These are phyloP conservation scores for Perithous albicinctus DNA, from an alignment of 2,888 invertebrate species.

Conservation along the genomic window DNA sequence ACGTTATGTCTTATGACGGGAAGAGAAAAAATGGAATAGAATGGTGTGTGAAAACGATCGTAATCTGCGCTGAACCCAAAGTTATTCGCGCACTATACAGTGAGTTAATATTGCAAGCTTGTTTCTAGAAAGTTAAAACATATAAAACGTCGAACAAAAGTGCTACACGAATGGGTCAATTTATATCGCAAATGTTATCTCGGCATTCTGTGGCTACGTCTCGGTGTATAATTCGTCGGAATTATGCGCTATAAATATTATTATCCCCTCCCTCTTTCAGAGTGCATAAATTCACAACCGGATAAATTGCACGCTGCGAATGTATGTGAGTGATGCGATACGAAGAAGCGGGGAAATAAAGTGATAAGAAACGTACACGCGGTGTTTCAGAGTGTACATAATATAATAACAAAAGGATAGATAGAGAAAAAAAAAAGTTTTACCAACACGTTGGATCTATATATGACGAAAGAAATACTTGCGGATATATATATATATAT, in stretches of 20 bases:
- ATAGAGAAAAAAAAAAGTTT: not conserved
- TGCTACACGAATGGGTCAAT: conserved; percentile 14
- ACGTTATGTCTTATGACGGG: too few relatives aligned
- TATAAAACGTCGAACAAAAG: not conserved
- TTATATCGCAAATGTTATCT: not conserved
- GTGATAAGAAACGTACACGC: conserved; percentile 49
- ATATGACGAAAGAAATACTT: conserved; percentile 4
- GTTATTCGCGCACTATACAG: not conserved
- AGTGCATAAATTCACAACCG: not conserved
- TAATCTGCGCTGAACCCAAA: not conserved
- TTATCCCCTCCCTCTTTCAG: not conserved
- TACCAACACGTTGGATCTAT: not conserved
- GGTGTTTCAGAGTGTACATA: conserved; percentile 2
- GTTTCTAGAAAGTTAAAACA: not conserved
- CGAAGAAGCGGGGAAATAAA: conserved; percentile 15
- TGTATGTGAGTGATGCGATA: conserved; percentile 5
- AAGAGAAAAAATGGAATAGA: too few relatives aligned
- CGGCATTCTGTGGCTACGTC: not conserved
- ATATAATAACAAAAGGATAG: conserved; percentile 32
- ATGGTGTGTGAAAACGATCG: not conserved
- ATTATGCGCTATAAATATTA: conserved; percentile 26
- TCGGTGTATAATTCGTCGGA: not conserved
- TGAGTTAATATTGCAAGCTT: not conserved
- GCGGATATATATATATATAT: conserved; percentile 15
- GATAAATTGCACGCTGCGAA: not conserved